Evolutionary conservation across 2,888 invertebrate genomes (phyloP).

Genomic region (Zonitis immaculata): DNA sequence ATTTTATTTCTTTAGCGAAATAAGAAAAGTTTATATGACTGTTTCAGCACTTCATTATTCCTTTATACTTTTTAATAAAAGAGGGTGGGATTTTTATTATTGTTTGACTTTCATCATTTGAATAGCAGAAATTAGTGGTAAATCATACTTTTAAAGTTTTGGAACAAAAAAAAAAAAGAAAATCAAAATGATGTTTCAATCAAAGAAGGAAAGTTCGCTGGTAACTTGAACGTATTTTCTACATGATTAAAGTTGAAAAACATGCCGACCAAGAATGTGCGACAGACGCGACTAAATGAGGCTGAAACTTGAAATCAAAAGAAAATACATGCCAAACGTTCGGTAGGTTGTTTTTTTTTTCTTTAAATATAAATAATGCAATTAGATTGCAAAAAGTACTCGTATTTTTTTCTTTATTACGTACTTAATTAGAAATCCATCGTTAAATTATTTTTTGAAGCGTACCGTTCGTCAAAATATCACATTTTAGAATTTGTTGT

Average conservation of each 20-base stretch:
- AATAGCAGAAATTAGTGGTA: too few relatives aligned
- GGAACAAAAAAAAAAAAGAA: too few relatives aligned
- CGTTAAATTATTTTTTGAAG: too few relatives aligned
- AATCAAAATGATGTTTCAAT: background rate
- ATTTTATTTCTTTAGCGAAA: conserved; percentile 43
- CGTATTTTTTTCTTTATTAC: too few relatives aligned
- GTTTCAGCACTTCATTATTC: conserved; percentile 44
- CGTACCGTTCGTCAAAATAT: too few relatives aligned
- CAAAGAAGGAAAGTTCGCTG: background rate
- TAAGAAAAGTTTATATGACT: conserved; percentile 48
- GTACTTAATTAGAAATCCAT: too few relatives aligned
- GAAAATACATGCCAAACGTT: too few relatives aligned
- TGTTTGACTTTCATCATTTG: conserved; percentile 13
- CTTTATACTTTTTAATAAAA: conserved; percentile 37
- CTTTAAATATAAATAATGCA: too few relatives aligned
- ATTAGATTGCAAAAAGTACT: too few relatives aligned
- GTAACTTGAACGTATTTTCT: background rate
- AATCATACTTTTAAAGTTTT: too few relatives aligned
- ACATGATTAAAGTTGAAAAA: background rate
- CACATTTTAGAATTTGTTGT: background rate
- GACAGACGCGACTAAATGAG: background rate
- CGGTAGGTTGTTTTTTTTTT: too few relatives aligned
- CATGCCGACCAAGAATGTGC: background rate
- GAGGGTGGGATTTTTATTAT: conserved; percentile 24
- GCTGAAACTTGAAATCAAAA: background rate